These are phyloP conservation scores for Drosophila multiciliata DNA, from an alignment of 2,888 invertebrate genomes.

Conservation along the genomic window DNA sequence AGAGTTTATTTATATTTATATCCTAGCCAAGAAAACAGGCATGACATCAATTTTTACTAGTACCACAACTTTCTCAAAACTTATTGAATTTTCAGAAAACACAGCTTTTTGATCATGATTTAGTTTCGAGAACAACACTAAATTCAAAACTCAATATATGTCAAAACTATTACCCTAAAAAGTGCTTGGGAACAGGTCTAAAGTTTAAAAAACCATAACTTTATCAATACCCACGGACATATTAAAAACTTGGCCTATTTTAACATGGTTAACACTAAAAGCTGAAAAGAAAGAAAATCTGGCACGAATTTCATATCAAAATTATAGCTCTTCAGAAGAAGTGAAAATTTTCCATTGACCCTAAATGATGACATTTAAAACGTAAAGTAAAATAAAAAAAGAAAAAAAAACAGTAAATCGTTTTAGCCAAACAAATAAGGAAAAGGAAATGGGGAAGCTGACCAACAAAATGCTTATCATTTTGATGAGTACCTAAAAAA, in stretches of 20 bases:
- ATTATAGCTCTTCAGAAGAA: not conserved
- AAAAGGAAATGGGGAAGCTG: conserved; percentile 16
- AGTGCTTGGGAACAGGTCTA: not conserved
- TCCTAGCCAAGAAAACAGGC: not conserved
- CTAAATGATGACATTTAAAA: not conserved
- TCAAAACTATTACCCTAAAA: not conserved
- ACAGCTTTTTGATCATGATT: not conserved
- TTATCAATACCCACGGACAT: not conserved
- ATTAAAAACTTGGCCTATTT: too few relatives aligned
- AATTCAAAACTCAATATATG: not conserved
- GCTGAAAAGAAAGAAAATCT: not conserved
- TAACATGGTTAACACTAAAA: not conserved
- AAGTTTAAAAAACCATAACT: not conserved
- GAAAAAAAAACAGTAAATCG: not conserved
- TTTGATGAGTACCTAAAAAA: not conserved
- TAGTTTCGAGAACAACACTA: not conserved
- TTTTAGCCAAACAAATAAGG: not conserved
- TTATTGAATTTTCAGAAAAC: not conserved
- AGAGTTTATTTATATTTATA: not conserved
- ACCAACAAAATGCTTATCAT: not conserved
- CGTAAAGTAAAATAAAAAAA: not conserved
- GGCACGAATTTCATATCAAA: not conserved
- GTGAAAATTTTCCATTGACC: not conserved
- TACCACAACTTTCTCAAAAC: not conserved
- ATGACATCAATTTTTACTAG: fast-evolving